Base-by-base conservation (phyloP, 2,888 invertebrate genomes). In the Chrysolina oricalcia region DNA sequence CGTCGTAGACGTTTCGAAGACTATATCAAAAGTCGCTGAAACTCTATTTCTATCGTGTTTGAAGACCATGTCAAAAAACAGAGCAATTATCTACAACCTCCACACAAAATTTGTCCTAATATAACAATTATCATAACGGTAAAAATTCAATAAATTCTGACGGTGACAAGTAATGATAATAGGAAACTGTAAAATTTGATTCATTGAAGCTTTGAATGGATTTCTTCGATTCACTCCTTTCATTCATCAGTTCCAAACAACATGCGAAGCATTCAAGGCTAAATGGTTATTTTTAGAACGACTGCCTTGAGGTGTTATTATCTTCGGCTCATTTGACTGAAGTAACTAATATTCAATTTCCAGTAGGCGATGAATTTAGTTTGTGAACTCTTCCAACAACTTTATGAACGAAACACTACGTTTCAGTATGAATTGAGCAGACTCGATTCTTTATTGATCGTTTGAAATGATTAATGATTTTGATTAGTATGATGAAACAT, bases 301-400 rank as follows among this genome's bases (percentile, higher is more conserved):
- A 53, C 19, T 53, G 21, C 21, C 53, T 53, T 13, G 53, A 53
- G 53, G 53, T 53, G 53, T 53, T 53, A 53, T 53, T 21, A 53
- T 53, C 53, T 53, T 53, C 53, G 53, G 53, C 53, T 21, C 53
- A 21, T 53, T 53, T 23, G 53, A 23, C 21, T 53, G 53, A 53
- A 53, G 53, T 53, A 53, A 21, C 53, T 53, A 11, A 23, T 53
- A 53, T 53, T 53, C 53, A 53, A 53, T 53, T 53, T 53, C 21
- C 15, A 53, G 53, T 53, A 53, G 53, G 53, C 21, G 21, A 21
- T 53, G 21, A 5, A 53, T 21, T n/a, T 53, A 10, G 21, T 53
- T 11, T 53, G 21, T 53, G 53, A 53, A 53, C 53, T 53, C 53
- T 53, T 53, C n/a, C n/a, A n/a, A n/a, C 53, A 53, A 19, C 21